A percentile compares a stretch with the other conserved stretches of the same genome.
These are phyloP conservation scores for Rhizoglyphus robini DNA, from an alignment of 1,140 invertebrate species.

Conservation along the genomic window DNA sequence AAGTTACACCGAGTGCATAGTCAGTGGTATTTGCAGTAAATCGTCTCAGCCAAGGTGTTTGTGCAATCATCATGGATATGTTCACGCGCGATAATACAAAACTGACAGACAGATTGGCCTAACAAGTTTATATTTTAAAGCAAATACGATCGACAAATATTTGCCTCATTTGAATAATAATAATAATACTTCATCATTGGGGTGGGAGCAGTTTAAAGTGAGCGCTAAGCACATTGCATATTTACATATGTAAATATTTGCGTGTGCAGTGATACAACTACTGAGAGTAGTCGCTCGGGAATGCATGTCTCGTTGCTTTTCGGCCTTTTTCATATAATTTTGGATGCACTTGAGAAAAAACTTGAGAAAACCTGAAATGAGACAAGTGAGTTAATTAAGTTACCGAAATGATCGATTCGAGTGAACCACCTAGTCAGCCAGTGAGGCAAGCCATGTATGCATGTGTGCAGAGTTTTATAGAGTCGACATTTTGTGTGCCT, in stretches of 20 bases:
- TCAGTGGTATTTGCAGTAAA: too few species aligned
- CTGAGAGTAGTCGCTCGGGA: constrained; percentile 95
- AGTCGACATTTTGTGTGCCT: too few species aligned
- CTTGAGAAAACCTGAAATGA: constrained; percentile 94
- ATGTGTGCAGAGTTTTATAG: too few species aligned
- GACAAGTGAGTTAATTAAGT: too few species aligned
- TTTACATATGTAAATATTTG: not conserved
- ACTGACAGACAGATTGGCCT: not conserved
- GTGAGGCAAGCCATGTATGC: too few species aligned
- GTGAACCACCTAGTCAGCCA: too few species aligned
- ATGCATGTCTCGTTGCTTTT: constrained; percentile 97
- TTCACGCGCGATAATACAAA: not conserved
- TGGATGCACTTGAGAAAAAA: constrained; percentile 99
- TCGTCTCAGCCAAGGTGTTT: too few species aligned
- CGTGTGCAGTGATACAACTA: too few species aligned
- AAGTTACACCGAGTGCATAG: too few species aligned
- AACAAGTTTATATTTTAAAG: constrained; percentile 5
- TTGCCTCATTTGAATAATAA: constrained; percentile 10
- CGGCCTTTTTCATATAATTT: constrained; percentile 99
- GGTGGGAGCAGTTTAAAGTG: not conserved
- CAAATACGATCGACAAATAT: not conserved
- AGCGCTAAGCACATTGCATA: not conserved
- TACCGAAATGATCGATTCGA: constrained; percentile 27
- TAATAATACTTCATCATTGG: not conserved
- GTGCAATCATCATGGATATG: too few species aligned